Base-by-base conservation (phyloP, 1,140 invertebrate species). In the Dreissena polymorpha region DNA sequence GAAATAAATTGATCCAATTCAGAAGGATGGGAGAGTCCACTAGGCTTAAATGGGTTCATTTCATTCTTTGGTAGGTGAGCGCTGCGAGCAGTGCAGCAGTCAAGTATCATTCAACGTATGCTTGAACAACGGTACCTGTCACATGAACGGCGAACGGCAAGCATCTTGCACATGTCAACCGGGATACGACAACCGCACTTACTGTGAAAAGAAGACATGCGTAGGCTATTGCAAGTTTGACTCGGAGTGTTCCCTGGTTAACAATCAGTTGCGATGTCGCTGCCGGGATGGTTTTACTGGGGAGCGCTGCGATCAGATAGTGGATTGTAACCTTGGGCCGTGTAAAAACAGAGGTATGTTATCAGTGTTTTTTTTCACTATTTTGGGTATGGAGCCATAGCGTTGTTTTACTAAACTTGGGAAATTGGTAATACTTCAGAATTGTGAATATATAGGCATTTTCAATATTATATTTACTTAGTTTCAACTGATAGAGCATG, bases 321-420 rank as follows among this genome's bases (percentile, higher is more conserved):
- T 57, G 5, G 25, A 74, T 18, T 76, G 72, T 64, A 70, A 55
- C 5, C 68, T 16, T 29, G 23, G 50, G 0, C 21, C 39, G 16
- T 83, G 81, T 77, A 23, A 50, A n/a, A 83, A 83, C 69, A 72
- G 81, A 76, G 81, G 81, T 83, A 76, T 55, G 50, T 39, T 3
- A 23, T 21, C 29, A n/a, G n/a, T n/a, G n/a, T n/a, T n/a, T n/a
- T n/a, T n/a, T n/a, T n/a, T n/a, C n/a, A n/a, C n/a, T n/a, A n/a
- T n/a, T n/a, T n/a, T n/a, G n/a, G n/a, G n/a, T n/a, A n/a, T n/a
- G n/a, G n/a, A n/a, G n/a, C n/a, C n/a, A n/a, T n/a, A n/a, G n/a
- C n/a, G n/a, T n/a, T n/a, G n/a, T n/a, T n/a, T n/a, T n/a, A n/a
- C n/a, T n/a, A n/a, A n/a, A n/a, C n/a, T n/a, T n/a, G n/a, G n/a